Evolutionary conservation across 2,113 vertebrate genomes (phyloP).

Genomic region (Vulpes ferrilata): DNA sequence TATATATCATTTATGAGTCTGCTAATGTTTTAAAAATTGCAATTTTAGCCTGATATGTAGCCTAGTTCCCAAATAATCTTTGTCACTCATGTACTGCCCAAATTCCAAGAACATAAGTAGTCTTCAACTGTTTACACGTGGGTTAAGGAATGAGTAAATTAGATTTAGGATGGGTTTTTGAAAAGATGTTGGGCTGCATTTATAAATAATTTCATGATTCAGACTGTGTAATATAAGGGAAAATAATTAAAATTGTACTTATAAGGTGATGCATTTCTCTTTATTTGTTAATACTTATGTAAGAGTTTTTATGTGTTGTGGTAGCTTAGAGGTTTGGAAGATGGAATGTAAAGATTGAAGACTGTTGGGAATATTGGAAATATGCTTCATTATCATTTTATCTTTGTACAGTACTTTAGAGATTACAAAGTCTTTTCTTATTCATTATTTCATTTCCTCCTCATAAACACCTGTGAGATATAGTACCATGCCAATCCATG

Average conservation of each 20-base stretch:
- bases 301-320: neutral
- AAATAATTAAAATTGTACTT: slow-evolving; percentile 37
- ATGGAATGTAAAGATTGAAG: neutral
- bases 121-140: neutral
- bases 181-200: neutral
- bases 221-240: neutral
- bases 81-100: neutral
- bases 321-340: slow-evolving; percentile 1
- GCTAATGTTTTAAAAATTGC: slow-evolving; percentile 27
- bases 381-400: neutral
- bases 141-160: neutral
- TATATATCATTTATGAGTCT: neutral
- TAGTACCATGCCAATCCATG: rapidly evolving
- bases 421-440: neutral
- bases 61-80: neutral
- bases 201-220: slow-evolving; percentile 16
- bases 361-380: neutral
- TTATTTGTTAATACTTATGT: neutral
- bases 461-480: neutral
- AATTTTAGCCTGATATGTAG: neutral
- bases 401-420: neutral
- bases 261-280: slow-evolving; percentile 2
- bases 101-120: neutral
- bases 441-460: neutral
- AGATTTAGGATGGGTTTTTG: neutral